Evolutionary conservation across 2,113 vertebrate species (phyloP).

Genomic region (Gavialis gangeticus): DNA sequence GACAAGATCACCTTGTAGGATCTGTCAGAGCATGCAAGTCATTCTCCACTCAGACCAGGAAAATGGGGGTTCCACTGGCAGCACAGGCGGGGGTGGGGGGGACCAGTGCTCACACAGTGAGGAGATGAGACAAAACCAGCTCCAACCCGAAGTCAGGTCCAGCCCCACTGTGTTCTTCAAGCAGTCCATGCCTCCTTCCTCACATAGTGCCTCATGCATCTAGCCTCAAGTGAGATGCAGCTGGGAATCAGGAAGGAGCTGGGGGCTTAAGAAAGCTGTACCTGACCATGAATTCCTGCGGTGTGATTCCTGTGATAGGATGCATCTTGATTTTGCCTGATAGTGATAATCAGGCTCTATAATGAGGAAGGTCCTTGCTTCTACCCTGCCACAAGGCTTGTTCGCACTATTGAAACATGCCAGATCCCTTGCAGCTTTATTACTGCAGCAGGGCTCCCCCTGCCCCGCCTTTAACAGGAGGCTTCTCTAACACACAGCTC

Average conservation of each 20-base stretch:
- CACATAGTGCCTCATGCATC: not conserved
- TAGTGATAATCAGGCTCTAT: not conserved
- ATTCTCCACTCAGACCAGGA: too few species aligned
- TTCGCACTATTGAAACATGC: rapidly evolving
- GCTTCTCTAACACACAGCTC: too few species aligned
- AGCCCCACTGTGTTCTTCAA: not conserved
- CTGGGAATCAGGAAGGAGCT: not conserved
- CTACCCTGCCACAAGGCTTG: not conserved
- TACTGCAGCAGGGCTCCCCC: not conserved
- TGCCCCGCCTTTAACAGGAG: rapidly evolving
- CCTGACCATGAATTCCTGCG: rapidly evolving
- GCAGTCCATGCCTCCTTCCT: not conserved
- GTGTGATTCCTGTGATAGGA: rapidly evolving
- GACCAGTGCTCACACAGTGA: not conserved
- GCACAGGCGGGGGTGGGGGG: not conserved
- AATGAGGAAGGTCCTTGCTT: not conserved
- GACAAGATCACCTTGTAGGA: not conserved
- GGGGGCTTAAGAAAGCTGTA: not conserved
- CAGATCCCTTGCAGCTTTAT: not conserved
- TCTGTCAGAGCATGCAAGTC: not conserved
- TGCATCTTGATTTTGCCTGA: not conserved
- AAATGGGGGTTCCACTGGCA: not conserved
- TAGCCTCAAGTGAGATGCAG: not conserved
- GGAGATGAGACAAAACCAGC: not conserved
- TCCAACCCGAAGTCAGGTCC: not conserved